Percentiles rank a stretch among this genome's conserved stretches.
Evolutionary conservation across 2,113 vertebrate species (phyloP).

Genomic region (Anser brachyrhynchus): DNA sequence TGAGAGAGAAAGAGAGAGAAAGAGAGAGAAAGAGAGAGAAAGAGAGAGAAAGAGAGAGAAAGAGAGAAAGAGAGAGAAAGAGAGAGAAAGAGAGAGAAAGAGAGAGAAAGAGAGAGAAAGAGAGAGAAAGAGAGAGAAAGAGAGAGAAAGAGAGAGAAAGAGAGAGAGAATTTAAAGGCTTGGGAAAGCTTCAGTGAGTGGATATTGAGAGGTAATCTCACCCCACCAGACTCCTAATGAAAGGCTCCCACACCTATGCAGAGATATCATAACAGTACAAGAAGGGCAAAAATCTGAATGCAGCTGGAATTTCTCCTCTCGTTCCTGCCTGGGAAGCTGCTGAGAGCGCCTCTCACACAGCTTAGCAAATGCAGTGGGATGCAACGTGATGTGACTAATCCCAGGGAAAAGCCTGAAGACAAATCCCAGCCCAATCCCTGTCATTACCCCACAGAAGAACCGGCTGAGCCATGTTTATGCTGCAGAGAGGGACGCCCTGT

Average conservation of each 20-base stretch:
- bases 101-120: too few species aligned
- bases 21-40: too few species aligned
- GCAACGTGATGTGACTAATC: background rate
- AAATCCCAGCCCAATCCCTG: background rate
- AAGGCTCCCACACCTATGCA: background rate
- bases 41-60: too few species aligned
- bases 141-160: too few species aligned
- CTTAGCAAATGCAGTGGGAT: background rate
- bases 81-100: too few species aligned
- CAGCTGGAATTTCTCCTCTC: background rate
- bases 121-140: too few species aligned
- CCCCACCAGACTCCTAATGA: background rate
- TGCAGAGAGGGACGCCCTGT: background rate
- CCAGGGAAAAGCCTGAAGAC: background rate
- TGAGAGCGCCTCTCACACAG: background rate
- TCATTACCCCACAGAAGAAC: rapidly evolving
- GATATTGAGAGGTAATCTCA: background rate
- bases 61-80: too few species aligned
- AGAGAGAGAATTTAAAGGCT: background rate
- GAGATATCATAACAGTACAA: background rate
- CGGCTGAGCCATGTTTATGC: background rate
- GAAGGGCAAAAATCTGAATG: background rate
- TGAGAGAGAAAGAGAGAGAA: background rate
- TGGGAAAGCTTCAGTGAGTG: background rate
- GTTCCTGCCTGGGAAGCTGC: background rate